Percentiles rank a stretch among this genome's conserved stretches.
These are phyloP conservation scores for Burhinus bistriatus DNA, from an alignment of 2,113 vertebrate species.

Conservation along the genomic window DNA sequence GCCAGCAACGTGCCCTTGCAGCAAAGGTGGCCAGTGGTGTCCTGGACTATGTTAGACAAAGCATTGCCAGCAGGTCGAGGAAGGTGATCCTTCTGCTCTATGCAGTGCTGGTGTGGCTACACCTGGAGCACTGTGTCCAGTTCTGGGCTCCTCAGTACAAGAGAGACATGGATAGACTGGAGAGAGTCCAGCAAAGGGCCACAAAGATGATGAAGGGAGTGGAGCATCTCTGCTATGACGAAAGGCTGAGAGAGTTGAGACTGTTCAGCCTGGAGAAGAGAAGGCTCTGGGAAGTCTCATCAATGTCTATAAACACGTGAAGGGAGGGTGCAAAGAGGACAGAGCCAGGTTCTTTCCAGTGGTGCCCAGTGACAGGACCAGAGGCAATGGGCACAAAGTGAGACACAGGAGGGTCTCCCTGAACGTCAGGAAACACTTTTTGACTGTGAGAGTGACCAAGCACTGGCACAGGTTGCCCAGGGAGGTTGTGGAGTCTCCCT, in stretches of 20 bases:
- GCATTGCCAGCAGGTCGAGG: not conserved
- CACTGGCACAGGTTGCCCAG: not conserved
- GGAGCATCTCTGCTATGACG: not conserved
- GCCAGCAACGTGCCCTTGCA: not conserved
- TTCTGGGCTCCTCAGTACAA: not conserved
- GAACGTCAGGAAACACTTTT: not conserved
- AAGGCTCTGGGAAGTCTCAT: too few relatives aligned
- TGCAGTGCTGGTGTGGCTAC: not conserved
- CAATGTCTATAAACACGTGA: not conserved
- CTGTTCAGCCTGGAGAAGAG: not conserved
- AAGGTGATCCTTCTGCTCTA: not conserved
- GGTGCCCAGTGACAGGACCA: not conserved
- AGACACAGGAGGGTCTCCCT: not conserved
- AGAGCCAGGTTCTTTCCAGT: not conserved
- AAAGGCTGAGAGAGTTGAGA: not conserved
- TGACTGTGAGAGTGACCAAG: not conserved
- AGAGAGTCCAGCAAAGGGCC: not conserved
- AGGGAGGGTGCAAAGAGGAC: not conserved
- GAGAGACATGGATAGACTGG: not conserved
- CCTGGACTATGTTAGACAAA: not conserved
- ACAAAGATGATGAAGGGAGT: not conserved
- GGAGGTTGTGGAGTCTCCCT: not conserved
- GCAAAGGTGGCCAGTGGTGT: not conserved
- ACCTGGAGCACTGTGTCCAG: not conserved
- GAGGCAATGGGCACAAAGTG: not conserved